Evolutionary conservation across 2,888 invertebrate species (phyloP), one percentile per base, ranked within the genome.

Genomic region (Cremastinae sp.): DNA sequence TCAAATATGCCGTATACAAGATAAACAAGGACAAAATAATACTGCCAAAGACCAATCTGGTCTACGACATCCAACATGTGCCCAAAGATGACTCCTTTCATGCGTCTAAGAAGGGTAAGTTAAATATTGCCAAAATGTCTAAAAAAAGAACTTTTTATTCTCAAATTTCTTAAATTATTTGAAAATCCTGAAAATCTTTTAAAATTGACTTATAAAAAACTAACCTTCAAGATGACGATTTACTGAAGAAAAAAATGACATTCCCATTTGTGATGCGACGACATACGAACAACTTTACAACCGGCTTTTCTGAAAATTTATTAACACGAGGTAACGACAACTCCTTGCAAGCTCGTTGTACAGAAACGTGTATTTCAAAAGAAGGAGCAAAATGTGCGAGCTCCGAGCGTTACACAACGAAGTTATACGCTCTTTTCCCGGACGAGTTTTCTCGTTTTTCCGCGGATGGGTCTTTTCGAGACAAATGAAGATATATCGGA

Each of bases 1-100:
- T 96, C 90, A 94, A 94, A 87, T 95, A 95, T 90, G 96, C 96
- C 73, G 93, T 96, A 22, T 93, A 95, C 89, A 93, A 93, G 84
- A 93, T 96, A 84, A 96, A 96, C 91, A 92, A 93, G 81, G 94
- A 95, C 87, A 93, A 92, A 84, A 92, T 92, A 75, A 91, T 96
- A 58, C 90, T 96, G 78, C 93, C 95, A 10, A 93, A 94, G 83
- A 94, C 95, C 2, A 92, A 93, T n/a, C 90, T 96, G 54, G 92
- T 93, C 14, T 94, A 94, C 88, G 94, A 95, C 85, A 94, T 95
- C 74, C 94, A 95, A 85, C 94, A 95, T 86, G 93, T 95, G 71
- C 93, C 93, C 59, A 91, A 92, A 82, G 93, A 94, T 85, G 95
- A 96, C 91, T 95, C 95, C 78, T 96, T 96, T 88, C 93, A 94